Evolutionary conservation across 2,113 vertebrate genomes (phyloP).

Genomic region (Falco punctatus): DNA sequence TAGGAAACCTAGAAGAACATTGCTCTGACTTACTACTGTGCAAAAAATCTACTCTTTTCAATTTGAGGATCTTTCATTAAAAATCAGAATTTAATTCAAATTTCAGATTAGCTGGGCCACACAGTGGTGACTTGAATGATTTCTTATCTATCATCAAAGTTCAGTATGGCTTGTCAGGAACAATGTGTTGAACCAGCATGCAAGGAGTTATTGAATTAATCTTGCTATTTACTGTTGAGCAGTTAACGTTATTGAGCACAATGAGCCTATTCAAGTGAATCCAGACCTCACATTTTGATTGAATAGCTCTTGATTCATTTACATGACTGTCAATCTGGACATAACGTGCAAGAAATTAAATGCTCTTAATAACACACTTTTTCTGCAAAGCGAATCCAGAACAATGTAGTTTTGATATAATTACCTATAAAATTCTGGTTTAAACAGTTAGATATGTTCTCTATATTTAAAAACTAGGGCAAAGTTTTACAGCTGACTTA

Average conservation of each 20-base stretch:
- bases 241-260: background rate
- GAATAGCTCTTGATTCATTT: slow-evolving; percentile 4
- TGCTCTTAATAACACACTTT: background rate
- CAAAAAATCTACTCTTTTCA: background rate
- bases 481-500: background rate
- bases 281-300: background rate
- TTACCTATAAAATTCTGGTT: background rate
- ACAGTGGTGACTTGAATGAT: background rate
- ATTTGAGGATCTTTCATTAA: background rate
- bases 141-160: background rate
- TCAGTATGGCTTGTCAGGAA: background rate
- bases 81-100: background rate
- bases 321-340: background rate
- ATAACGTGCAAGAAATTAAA: background rate
- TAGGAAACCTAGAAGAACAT: background rate
- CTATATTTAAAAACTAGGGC: background rate
- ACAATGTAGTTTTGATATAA: background rate
- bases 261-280: background rate
- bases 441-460: background rate
- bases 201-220: background rate
- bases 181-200: background rate
- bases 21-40: background rate
- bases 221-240: background rate
- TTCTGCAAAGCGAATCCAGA: background rate
- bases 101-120: background rate